Evolutionary conservation across 2,113 vertebrate species (phyloP).

Genomic region (Romanogobio albipinnatus): DNA sequence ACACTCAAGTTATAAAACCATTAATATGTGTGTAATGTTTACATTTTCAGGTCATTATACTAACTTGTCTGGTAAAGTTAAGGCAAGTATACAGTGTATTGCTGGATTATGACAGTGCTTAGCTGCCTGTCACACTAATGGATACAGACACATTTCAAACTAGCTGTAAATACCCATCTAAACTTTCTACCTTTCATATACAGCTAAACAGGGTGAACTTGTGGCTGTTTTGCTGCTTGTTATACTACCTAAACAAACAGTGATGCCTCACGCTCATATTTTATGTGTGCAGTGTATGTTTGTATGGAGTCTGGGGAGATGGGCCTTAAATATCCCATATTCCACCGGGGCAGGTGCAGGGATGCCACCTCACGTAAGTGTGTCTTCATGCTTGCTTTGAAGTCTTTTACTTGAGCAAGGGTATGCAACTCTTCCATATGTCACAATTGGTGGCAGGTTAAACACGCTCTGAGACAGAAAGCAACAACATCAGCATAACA

Average conservation of each 20-base stretch:
- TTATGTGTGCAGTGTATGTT: conserved; percentile 15
- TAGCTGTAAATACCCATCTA: conserved; percentile 16
- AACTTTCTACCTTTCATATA: conserved; percentile 12
- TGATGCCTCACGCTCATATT: not conserved
- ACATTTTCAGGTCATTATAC: not conserved
- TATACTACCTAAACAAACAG: conserved; percentile 8
- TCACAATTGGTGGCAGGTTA: conserved; percentile 47
- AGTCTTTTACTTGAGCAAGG: conserved; percentile 45
- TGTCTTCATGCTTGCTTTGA: conserved; percentile 40
- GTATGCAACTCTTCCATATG: conserved; percentile 56
- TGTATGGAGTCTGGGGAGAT: not conserved
- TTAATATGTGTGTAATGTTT: not conserved
- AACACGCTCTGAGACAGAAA: conserved; percentile 4
- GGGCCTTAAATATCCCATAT: conserved; percentile 52
- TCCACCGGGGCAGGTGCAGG: conserved; percentile 43
- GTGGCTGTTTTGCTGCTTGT: conserved; percentile 24
- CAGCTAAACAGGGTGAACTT: not conserved
- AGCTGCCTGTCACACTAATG: not conserved
- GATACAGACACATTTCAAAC: conserved; percentile 14
- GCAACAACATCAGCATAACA: not conserved
- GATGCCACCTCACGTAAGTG: conserved; percentile 28
- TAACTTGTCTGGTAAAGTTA: not conserved
- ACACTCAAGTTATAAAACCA: not conserved
- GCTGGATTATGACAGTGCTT: not conserved
- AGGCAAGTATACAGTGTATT: not conserved